Conservation (phyloP, 2,888 invertebrate genomes). For the Calameuta pallipes region DNA sequence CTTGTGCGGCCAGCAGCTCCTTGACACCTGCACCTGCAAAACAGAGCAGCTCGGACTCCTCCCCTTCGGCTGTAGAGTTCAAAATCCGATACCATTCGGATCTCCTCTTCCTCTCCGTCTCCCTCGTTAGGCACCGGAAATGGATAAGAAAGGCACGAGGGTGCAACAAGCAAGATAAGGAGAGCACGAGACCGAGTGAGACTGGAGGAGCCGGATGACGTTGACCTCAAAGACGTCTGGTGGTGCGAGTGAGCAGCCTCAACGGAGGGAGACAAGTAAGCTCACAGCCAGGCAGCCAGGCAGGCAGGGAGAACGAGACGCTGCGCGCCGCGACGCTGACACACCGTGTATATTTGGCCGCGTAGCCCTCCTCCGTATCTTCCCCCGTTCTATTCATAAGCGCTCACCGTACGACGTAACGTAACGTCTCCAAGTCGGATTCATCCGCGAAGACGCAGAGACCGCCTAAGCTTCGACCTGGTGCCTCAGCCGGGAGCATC, state of each 20-base stretch:
- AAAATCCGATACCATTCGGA: too few relatives aligned
- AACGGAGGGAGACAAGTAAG: too few relatives aligned
- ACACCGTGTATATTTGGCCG: constrained; percentile 65
- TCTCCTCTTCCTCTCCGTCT: too few relatives aligned
- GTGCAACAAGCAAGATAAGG: constrained; percentile 5
- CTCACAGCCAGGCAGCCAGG: constrained; percentile 42
- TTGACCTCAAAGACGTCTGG: constrained; percentile 56
- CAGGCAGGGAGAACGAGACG: constrained; percentile 56
- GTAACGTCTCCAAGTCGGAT: too few relatives aligned
- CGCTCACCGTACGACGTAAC: too few relatives aligned
- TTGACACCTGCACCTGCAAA: constrained; percentile 31
- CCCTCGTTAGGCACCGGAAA: too few relatives aligned
- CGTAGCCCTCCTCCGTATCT: constrained; percentile 5
- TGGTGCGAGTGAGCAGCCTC: too few relatives aligned
- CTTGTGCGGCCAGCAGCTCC: constrained; percentile 37
- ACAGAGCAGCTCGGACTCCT: neutral
- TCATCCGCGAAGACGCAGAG: too few relatives aligned
- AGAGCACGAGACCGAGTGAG: constrained; percentile 31
- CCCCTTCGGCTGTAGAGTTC: too few relatives aligned
- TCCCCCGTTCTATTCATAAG: too few relatives aligned
- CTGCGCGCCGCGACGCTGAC: constrained; percentile 66
- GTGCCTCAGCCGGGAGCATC: too few relatives aligned
- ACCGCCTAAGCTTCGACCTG: too few relatives aligned
- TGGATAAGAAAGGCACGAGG: neutral
- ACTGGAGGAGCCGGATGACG: constrained; percentile 49